These are phyloP conservation scores for Psilopsiagon aurifrons DNA, from an alignment of 2,113 vertebrate genomes.

Conservation along the genomic window DNA sequence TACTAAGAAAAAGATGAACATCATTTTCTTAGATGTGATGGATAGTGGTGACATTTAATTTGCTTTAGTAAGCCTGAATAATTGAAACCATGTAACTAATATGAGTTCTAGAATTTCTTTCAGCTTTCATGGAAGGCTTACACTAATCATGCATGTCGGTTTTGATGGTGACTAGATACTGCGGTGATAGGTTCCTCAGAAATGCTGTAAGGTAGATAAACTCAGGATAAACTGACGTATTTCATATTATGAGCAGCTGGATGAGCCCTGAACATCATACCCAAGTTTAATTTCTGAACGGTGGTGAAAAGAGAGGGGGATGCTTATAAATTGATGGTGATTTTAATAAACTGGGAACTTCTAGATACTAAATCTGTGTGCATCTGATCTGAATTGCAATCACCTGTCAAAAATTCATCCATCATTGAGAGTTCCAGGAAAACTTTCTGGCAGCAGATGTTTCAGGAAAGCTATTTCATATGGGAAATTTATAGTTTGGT, in stretches of 20 bases:
- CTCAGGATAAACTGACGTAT: conserved; percentile 29
- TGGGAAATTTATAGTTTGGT: conserved; percentile 59
- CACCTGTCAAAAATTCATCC: conserved; percentile 83
- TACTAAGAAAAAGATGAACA: not conserved
- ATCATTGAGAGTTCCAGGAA: conserved; percentile 76
- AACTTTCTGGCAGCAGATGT: conserved; percentile 80
- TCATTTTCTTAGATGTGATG: not conserved
- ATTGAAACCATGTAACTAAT: not conserved
- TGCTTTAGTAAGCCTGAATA: not conserved
- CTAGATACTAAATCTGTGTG: conserved; percentile 77
- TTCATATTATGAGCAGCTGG: conserved; percentile 60
- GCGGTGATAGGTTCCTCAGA: not conserved
- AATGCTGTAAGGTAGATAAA: conserved; percentile 30
- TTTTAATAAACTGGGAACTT: conserved; percentile 81
- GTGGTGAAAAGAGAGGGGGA: conserved; percentile 64
- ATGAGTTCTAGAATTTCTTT: not conserved
- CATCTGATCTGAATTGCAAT: conserved; percentile 84
- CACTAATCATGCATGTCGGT: not conserved
- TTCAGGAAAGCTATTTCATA: conserved; percentile 65
- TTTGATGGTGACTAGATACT: not conserved
- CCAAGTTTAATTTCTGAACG: conserved; percentile 74
- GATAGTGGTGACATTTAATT: not conserved
- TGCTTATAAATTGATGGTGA: conserved; percentile 79
- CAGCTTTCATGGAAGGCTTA: not conserved
- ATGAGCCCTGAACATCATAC: conserved; percentile 62